A percentile compares a stretch with the other conserved stretches of the same genome.
Conservation (phyloP, 1,140 invertebrate species). For the Nasonia vitripennis region DNA sequence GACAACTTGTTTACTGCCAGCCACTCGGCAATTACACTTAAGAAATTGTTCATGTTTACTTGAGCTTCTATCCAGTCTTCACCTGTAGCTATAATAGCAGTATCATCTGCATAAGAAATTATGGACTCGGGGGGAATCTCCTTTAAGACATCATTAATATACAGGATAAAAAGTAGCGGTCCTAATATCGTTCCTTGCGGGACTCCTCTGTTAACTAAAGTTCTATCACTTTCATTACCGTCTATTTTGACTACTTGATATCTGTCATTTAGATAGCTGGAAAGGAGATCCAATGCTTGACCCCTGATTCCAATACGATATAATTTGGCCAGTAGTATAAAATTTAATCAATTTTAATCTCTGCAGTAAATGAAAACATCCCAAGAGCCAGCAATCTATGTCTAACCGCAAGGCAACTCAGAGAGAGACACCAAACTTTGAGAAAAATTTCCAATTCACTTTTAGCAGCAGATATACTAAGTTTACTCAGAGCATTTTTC, state of each 20-base stretch:
- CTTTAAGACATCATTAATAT: too few relatives aligned
- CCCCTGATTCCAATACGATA: conserved; percentile 33
- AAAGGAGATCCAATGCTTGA: conserved; percentile 9
- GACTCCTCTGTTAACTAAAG: too few relatives aligned
- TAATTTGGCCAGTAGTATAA: conserved; percentile 34
- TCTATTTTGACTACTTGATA: background rate
- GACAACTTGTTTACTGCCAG: too few relatives aligned
- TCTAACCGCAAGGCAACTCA: conserved; percentile 51
- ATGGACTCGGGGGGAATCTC: too few relatives aligned
- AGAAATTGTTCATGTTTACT: too few relatives aligned
- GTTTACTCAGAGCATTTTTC: background rate
- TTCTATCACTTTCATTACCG: too few relatives aligned
- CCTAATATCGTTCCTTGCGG: too few relatives aligned
- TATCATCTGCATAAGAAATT: too few relatives aligned
- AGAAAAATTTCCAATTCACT: conserved; percentile 30
- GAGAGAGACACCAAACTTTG: conserved; percentile 51
- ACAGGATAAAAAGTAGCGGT: too few relatives aligned
- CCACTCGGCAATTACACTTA: too few relatives aligned
- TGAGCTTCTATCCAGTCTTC: too few relatives aligned
- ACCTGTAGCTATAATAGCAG: too few relatives aligned
- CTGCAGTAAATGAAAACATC: conserved; percentile 38
- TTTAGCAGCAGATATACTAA: background rate
- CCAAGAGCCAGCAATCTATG: conserved; percentile 28
- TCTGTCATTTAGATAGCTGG: conserved; percentile 42
- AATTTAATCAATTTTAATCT: background rate